Base-by-base conservation (phyloP, 2,888 invertebrate genomes). In the Adelphocoris suturalis region DNA sequence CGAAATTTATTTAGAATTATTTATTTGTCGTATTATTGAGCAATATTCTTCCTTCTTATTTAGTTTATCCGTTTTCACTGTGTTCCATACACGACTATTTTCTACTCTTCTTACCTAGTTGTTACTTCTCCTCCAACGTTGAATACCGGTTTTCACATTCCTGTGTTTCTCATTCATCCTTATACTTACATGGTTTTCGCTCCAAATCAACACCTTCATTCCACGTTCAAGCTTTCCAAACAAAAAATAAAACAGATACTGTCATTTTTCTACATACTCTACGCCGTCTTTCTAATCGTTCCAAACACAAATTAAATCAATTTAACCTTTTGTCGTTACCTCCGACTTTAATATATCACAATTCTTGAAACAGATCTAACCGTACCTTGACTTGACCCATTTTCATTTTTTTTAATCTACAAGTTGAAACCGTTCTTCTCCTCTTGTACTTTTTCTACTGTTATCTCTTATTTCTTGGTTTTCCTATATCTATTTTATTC, bases 381-480 rank as follows among this genome's bases (percentile, higher is more conserved):
- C 23, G 23, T 68, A 57, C 5, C 57, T 68, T 68, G 68, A 23
- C 5, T 5, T 23, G 5, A 23, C 23, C 19, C 11, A 19, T 19
- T 68, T 68, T 19, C 0, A 68, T 68, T 61, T 61, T 61, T 61
- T 19, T 16, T 19, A 23, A 68, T 11, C 9, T 68, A 11, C 68
- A 37, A 46, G 12, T 80, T 46, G 13, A 46, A 27, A 47, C 19
- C 46, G 55, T 86, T 85, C 78, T 89, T 52, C 89, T 89, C 85
- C 84, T 85, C 52, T 57, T 86, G 81, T 89, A 86, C 86, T 86
- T 46, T 28, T 86, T 47, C 86, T n/a, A 47, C 16, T 76, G 28
- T 19, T 86, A 75, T 86, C 61, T 76, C 82, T 27, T 68, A 52
- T 46, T 84, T 76, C 81, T 88, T 75, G 86, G 23, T 48, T 68